Base-by-base conservation (phyloP, 2,113 vertebrate species). In the Turdus rufiventris region DNA sequence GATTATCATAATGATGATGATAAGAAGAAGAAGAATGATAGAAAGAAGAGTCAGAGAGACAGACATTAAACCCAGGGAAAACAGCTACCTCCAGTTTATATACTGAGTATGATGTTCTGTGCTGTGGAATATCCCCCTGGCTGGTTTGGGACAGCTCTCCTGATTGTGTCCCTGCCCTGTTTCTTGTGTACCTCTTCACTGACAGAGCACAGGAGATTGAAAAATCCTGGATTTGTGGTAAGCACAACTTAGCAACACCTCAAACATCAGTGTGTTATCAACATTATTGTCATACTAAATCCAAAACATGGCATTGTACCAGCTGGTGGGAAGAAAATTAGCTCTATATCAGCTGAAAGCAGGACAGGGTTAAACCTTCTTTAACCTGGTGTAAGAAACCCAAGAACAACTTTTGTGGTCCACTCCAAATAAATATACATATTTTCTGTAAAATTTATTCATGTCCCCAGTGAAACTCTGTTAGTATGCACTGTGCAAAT, bases 381-480 rank as follows among this genome's bases (percentile, higher is more conserved):
- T 85, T 61, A 51, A 51, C 20, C 24, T 51, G 7, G 6, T 33
- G 3, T 36, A 51, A 31, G 15, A 45, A 88, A 47, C 3, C 5
- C 42, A 20, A 85, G 50, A 60, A 56, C 6, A 24, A 21, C 33
- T 43, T 71, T 47, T 29, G 9, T 63, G n/a, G 28, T 66, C 14
- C 23, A n/a, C 24, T 36, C 9, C 17, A 7, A 38, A 38, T 38
- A 54, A 54, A 63, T 0, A 26, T 0, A 2, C 3, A 10, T 40
- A 9, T 63, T 72, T 92, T 63, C 25, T n/a, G 31, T 58, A 34
- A 67, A 62, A 34, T 40, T 76, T 8, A 2, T 63, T 80, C 2
- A 0, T n/a, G 23, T 73, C 12, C 5, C 14, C 14, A 26, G 25
- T 50, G 43, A 48, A 18, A 18, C 12, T 34, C 2, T 54, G 14